These are phyloP conservation scores for Tachuris rubrigastra DNA, from an alignment of 2,113 vertebrate species.

Conservation along the genomic window DNA sequence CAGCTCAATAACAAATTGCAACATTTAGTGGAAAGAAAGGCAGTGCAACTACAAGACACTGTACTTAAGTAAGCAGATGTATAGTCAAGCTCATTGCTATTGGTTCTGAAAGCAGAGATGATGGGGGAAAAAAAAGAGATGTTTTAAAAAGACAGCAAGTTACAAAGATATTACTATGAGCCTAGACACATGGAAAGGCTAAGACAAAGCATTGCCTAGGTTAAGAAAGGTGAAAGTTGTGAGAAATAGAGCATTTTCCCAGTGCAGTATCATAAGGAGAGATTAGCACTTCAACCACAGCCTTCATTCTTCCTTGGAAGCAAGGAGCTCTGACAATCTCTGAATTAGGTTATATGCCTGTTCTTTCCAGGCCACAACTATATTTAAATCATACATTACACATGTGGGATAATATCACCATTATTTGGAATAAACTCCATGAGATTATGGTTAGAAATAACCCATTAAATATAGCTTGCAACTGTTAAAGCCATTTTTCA, in stretches of 20 bases:
- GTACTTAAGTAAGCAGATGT: neutral
- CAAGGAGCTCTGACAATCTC: neutral
- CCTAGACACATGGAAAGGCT: neutral
- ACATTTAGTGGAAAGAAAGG: neutral
- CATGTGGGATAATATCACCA: neutral
- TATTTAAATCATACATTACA: neutral
- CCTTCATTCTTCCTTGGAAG: neutral
- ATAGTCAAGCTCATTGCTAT: neutral
- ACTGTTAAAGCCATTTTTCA: neutral
- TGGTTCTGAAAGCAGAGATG: neutral
- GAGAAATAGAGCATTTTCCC: neutral
- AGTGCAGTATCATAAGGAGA: neutral
- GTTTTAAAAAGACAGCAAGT: neutral
- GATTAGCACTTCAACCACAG: neutral
- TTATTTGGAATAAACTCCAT: neutral
- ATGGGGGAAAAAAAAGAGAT: neutral
- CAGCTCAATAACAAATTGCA: neutral
- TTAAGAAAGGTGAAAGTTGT: neutral
- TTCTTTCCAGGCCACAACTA: neutral
- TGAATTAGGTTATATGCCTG: neutral
- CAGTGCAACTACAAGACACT: neutral
- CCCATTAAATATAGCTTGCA: neutral
- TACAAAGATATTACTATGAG: neutral
- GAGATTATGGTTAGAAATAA: neutral
- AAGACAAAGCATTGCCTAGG: neutral